Base-by-base conservation (phyloP, 1,140 invertebrate genomes). In the Micrasema longulum region DNA sequence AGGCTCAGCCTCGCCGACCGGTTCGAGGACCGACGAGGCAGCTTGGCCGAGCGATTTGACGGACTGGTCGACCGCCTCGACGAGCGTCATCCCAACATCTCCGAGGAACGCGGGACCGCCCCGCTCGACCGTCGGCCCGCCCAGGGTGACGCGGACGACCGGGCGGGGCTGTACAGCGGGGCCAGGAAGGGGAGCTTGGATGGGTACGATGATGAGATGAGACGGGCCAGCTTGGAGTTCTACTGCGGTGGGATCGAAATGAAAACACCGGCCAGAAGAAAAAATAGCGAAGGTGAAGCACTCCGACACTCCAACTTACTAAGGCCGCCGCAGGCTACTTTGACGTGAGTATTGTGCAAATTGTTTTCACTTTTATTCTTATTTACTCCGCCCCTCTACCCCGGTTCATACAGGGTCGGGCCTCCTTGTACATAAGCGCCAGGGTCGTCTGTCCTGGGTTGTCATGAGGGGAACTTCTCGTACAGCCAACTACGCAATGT, bases 261-360 rank as follows among this genome's bases (percentile, higher is more conserved):
- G 31, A 55, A 50, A 66, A n/a, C 20, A 4, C n/a, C 64, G 14
- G 38, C 3, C 14, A 50, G 35, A 53, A 65, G 26, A 45, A 55
- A 20, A n/a, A 35, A 22, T 14, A 31, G n/a, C 36, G 47, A 26
- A 26, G 48, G 4, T 1, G 47, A 35, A 0, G 47, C 45, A 7
- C 12, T 36, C 9, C 18, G 20, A 7, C 31, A 60, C 23, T 14
- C 55, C 11, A 64, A 63, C 36, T 22, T 68, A 10, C 50, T 72
- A 16, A 45, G 64, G 35, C 69, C 64, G 11, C 69, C 65, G n/a
- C 64, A 63, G 43, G 41, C 68, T 7, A 74, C 73, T 12, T 45
- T 75, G 38, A 75, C 73, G 73, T 75, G 38, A 75, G 73, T 75
- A 63, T 12, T n/a, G n/a, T n/a, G n/a, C n/a, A n/a, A n/a, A n/a